Base-by-base conservation (phyloP, 2,888 invertebrate genomes). In the Hoplodrina blanda region DNA sequence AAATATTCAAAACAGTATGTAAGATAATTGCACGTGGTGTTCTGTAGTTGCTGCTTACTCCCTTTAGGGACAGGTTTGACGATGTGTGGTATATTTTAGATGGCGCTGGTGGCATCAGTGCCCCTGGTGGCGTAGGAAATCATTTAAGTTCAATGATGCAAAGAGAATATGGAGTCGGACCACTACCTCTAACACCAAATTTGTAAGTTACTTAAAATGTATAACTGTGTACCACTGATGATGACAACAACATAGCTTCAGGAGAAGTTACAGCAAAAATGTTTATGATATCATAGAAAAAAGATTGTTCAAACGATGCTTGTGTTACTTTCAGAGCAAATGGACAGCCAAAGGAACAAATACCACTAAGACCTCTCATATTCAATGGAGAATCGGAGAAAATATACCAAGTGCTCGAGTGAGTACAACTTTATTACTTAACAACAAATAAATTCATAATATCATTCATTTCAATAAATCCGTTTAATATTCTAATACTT, bases 281-380 rank as follows among this genome's bases (percentile, higher is more conserved):
- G 3, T n/a, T 33, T 13, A 17, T 33, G 11, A 17, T 69, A 11
- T 20, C 17, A 8, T 17, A 11, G 1, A 8, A 30, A 53, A 37
- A 56, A 44, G 10, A 33, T 19, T 10, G 11, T 0, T 49, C 11
- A 33, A 44, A 33, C 17, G n/a, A 19, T 13, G 20, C 8, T 2
- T 33, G 6, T 50, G 3, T 19, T 30, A 20, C 17, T 68, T 66
- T 56, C 87, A 96, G 96, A 73, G 94, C 94, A 59, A 95, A 96
- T 60, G 95, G 96, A 75, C 95, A 95, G 84, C 93, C 95, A 6
- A 96, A 95, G 76, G 98, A 98, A 89, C 98, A 97, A 86, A 98
- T 98, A 91, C 98, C 98, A 61, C 94, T 98, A 85, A 96, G 97
- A 87, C 97, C 98, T 65, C 95, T 98, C 54, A 97, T 97, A 85